These are phyloP conservation scores for Erebia palarica DNA, from an alignment of 2,888 invertebrate genomes.

Conservation along the genomic window DNA sequence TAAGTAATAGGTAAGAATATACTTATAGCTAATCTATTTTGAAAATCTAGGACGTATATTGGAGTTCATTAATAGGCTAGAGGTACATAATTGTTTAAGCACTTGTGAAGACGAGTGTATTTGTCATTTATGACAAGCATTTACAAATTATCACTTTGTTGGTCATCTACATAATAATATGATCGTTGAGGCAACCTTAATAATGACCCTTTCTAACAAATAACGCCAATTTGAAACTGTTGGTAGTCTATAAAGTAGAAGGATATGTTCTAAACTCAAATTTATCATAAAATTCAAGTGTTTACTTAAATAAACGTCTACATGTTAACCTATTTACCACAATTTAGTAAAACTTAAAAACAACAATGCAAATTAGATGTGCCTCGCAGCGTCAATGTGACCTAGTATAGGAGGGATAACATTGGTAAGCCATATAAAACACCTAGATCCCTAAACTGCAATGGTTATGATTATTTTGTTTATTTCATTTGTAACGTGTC, in stretches of 20 bases:
- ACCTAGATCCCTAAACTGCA: neutral
- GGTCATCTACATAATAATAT: constrained; percentile 33
- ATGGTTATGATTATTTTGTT: neutral
- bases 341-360: too few relatives aligned
- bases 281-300: too few relatives aligned
- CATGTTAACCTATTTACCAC: too few relatives aligned
- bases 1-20: too few relatives aligned
- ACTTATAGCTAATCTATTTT: neutral
- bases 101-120: constrained; percentile 57
- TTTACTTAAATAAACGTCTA: too few relatives aligned
- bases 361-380: too few relatives aligned
- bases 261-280: too few relatives aligned
- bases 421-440: neutral
- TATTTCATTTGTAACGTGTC: constrained; percentile 16
- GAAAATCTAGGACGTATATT: neutral
- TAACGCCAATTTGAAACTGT: neutral
- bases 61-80: too few relatives aligned
- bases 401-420: too few relatives aligned
- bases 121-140: constrained; percentile 62
- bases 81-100: neutral
- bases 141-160: constrained; percentile 78
- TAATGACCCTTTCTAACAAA: constrained; percentile 14
- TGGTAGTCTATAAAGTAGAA: neutral
- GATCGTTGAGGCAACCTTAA: constrained; percentile 4
- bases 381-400: too few relatives aligned